A percentile compares a stretch with the other conserved stretches of the same genome.
These are phyloP conservation scores for Nasonia giraulti DNA, from an alignment of 1,140 invertebrate genomes.

Conservation along the genomic window DNA sequence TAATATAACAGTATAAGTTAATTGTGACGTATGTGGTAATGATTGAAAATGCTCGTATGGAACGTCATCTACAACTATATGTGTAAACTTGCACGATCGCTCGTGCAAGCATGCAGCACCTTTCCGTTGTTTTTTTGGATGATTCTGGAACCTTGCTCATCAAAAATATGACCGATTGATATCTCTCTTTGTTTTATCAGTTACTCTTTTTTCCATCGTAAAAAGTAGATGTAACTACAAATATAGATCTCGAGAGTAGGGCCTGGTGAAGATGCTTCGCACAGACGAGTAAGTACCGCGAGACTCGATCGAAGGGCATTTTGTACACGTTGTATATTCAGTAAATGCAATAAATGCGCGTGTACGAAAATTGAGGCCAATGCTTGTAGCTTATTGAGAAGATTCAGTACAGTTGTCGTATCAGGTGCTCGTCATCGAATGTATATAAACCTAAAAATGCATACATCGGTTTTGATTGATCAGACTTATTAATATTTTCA, in stretches of 20 bases:
- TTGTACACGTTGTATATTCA: background rate
- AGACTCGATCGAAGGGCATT: background rate
- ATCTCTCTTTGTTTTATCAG: constrained; percentile 21
- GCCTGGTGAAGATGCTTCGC: constrained; percentile 33
- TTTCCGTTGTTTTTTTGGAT: constrained; percentile 21
- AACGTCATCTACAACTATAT: background rate
- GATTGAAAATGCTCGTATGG: constrained; percentile 22
- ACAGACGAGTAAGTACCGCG: background rate
- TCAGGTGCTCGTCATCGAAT: background rate
- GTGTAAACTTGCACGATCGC: constrained; percentile 13
- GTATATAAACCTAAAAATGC: background rate
- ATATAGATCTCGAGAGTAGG: constrained; percentile 7
- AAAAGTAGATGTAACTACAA: constrained; percentile 10
- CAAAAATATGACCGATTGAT: constrained; percentile 48
- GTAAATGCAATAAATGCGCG: background rate
- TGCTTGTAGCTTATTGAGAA: background rate
- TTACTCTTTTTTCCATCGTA: background rate
- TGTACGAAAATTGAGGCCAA: background rate
- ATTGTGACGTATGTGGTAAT: constrained; percentile 29
- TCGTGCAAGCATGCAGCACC: constrained; percentile 32
- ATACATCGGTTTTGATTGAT: background rate
- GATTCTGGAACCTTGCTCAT: constrained; percentile 33
- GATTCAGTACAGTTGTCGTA: too few relatives aligned
- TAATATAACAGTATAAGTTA: constrained; percentile 31
- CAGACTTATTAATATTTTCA: background rate